These are phyloP conservation scores for Morone saxatilis DNA, from an alignment of 2,113 vertebrate genomes.

Conservation along the genomic window DNA sequence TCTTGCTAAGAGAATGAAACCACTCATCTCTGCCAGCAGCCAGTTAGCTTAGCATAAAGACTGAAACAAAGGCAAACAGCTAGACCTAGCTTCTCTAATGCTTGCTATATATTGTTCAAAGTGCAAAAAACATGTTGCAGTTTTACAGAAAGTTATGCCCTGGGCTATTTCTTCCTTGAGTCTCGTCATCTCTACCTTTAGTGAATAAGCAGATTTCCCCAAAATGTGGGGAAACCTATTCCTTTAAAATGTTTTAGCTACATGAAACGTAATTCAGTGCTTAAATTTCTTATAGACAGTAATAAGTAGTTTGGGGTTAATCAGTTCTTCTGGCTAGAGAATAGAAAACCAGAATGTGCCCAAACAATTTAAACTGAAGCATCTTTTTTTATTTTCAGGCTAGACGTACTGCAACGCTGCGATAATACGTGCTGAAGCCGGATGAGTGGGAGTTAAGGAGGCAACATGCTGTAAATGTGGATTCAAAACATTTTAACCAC, in stretches of 20 bases:
- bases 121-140: too few relatives aligned
- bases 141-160: background rate
- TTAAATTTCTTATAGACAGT: background rate
- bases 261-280: background rate
- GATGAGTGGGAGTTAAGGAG: constrained; percentile 22
- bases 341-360: background rate
- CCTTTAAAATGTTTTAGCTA: background rate
- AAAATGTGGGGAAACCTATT: background rate
- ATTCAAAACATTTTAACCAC: constrained; percentile 42
- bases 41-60: background rate
- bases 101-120: too few relatives aligned
- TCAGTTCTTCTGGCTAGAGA: background rate
- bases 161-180: background rate
- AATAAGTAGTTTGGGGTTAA: background rate
- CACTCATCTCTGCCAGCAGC: background rate
- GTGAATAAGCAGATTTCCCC: background rate
- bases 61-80: background rate
- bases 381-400: constrained; percentile 25
- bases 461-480: constrained; percentile 26
- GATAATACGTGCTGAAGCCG: constrained; percentile 13
- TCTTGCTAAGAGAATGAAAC: background rate
- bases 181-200: background rate
- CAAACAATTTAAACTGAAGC: constrained; percentile 18
- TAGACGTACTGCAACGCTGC: constrained; percentile 1
- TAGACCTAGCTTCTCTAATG: background rate